Evolutionary conservation across 2,797 vertebrate genomes (phyloP), one percentile per base, ranked within the genome.

Genomic region (Sphaeramia orbicularis): DNA sequence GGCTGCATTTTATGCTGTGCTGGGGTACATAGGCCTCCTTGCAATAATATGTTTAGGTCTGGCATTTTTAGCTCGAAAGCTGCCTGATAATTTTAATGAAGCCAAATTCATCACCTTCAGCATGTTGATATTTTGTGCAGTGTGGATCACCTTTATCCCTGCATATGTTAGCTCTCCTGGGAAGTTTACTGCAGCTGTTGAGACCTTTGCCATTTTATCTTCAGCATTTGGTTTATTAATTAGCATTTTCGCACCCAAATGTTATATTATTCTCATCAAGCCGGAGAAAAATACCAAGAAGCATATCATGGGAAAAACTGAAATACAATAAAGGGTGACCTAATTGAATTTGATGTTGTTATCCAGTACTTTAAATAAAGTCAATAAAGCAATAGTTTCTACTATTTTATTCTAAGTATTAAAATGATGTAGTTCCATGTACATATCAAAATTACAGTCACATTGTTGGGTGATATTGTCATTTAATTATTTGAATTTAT

Each of bases 171-270:
- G 93, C 56, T 93, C 93, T 75, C 93, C 94, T 62, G 93, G 93
- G 3, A 94, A 94, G 51, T 91, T 91, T 44, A 94, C 94, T 10
- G 93, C 92, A 0, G 93, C 93, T 43, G 92, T 93, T 13, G 93
- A 95, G 63, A 92, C 89, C 45, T 95, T 94, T 89, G 94, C 94
- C 14, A 95, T 94, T 81, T 80, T 94, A 41, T 90, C 92, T 1
- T 94, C 93, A 40, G 71, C 86, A 2, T 94, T 89, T 79, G 92
- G 92, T 0, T 73, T 95, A 43, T 57, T 94, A 7, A 44, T 91
- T 9, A 81, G 91, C 30, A 93, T 92, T 52, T 94, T 94, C 90
- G 81, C 86, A 16, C 92, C 92, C 1, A 94, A 94, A 83, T 94
- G 91, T 86, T 93, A 92, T 53, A 87, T 93, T 9, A 92, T 94